phyloP scores from a whole-genome alignment of 2,888 invertebrate species.

The Dorcus parallelipipedus region DNA sequence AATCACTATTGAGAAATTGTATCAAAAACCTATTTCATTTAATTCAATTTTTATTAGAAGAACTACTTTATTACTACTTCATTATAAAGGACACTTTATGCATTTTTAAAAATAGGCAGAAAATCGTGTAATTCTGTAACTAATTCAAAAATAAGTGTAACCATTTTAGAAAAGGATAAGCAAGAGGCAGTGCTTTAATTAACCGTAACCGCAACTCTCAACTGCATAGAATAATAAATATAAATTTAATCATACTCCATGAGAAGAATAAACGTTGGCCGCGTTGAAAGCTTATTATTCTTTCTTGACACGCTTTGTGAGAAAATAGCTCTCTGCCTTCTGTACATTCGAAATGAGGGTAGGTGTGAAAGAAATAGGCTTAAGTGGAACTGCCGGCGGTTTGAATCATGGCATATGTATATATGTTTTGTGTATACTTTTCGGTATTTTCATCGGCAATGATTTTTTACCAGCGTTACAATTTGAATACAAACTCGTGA shows the following conservation, averaged over 20 bases:
- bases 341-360: conserved; percentile 23
- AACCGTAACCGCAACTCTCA: neutral
- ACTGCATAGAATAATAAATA: neutral
- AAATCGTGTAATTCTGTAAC: too few species aligned
- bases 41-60: too few species aligned
- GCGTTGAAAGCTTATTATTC: conserved; percentile 17
- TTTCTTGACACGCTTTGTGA: conserved; percentile 25
- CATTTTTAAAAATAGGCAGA: too few species aligned
- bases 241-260: neutral
- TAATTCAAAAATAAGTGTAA: too few species aligned
- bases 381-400: conserved; percentile 4
- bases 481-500: conserved; percentile 33
- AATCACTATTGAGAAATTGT: too few species aligned
- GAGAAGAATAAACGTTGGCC: conserved; percentile 9
- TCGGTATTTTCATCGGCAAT: conserved; percentile 5
- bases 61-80: too few species aligned
- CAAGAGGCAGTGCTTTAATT: neutral
- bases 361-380: conserved; percentile 21
- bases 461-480: conserved; percentile 20
- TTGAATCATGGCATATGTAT: conserved; percentile 7
- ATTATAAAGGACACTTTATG: too few species aligned
- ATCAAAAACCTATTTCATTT: too few species aligned
- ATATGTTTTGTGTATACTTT: conserved; percentile 12
- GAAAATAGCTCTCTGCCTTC: conserved; percentile 24
- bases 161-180: too few species aligned